Evolutionary conservation across 1,140 invertebrate species (phyloP), one percentile per base, ranked within the genome.

Genomic region (Drosophila navojoa): DNA sequence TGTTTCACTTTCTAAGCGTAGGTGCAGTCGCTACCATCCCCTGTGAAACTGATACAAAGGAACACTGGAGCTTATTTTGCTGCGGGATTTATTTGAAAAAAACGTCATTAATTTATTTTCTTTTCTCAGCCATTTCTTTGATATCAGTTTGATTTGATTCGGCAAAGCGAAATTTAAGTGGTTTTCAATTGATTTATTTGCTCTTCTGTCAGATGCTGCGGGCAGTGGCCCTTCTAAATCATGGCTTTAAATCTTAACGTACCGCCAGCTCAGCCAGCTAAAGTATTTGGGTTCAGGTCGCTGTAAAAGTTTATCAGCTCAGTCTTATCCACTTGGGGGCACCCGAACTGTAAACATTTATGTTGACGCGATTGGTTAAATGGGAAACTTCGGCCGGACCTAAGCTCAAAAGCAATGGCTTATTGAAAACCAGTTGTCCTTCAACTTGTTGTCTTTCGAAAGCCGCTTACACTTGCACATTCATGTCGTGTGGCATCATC

Each of bases 151-250:
- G 27, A 16, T 22, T 19, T 10, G 19, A 15, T 15, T 13, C 6
- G 27, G 32, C 27, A 61, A 61, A 66, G 61, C 61, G 40, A 53
- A 76, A 67, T 62, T 62, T 67, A 73, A 76, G 74, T 68, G 70
- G 35, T 76, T 73, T 63, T 68, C 69, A 68, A 73, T 68, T 76
- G 74, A 76, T 76, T 76, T 76, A 76, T 76, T 76, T 68, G 27
- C 53, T 53, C 40, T 53, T 67, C 53, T 67, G 55, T 68, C 55
- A 55, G 35, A 22, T n/a, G 60, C 32, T 25, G 29, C 35, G 22
- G 16, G 11, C 47, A 22, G 27, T 27, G 35, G 32, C 7, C 16
- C 16, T 29, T 44, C 52, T 32, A 32, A 19, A 44, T 61, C 67
- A 40, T 68, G 35, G 64, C 52, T 52, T 69, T 60, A 61, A 57